These are phyloP conservation scores for Harpagifer antarcticus DNA, from an alignment of 2,797 vertebrate species.

Conservation along the genomic window DNA sequence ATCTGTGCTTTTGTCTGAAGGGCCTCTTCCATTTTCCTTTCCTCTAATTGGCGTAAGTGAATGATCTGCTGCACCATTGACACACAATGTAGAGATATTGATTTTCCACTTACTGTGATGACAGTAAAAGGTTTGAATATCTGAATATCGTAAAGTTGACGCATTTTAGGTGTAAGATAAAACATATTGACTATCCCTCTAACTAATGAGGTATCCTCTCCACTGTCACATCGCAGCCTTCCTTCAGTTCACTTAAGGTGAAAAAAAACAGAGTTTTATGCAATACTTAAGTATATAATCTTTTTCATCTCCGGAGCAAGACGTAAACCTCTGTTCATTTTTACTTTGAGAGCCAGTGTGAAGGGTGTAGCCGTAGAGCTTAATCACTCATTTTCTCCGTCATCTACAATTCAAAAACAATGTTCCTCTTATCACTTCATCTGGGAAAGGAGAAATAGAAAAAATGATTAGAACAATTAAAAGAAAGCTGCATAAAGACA, in stretches of 20 bases:
- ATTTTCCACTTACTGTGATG: conserved; percentile 50
- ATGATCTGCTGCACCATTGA: conserved; percentile 38
- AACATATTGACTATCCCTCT: conserved; percentile 5
- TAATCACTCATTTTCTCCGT: conserved; percentile 61
- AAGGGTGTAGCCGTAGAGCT: conserved; percentile 32
- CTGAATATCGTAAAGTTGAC: background rate
- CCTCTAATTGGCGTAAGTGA: conserved; percentile 50
- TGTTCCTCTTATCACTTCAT: conserved; percentile 68
- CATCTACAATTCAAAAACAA: conserved; percentile 63
- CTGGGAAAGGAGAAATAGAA: conserved; percentile 57
- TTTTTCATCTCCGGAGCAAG: conserved; percentile 42
- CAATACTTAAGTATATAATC: conserved; percentile 12
- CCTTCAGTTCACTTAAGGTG: conserved; percentile 3
- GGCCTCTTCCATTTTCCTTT: conserved; percentile 34
- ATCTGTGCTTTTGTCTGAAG: conserved; percentile 39
- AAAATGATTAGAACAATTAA: conserved; percentile 35
- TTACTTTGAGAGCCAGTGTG: conserved; percentile 43
- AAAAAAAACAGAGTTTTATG: conserved; percentile 22
- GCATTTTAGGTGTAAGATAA: background rate
- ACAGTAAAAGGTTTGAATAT: conserved; percentile 40
- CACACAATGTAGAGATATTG: conserved; percentile 43
- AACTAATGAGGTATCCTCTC: background rate
- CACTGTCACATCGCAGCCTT: background rate
- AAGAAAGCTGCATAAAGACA: conserved; percentile 58
- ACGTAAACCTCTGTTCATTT: conserved; percentile 37